These are phyloP conservation scores for Zaprionus lineosus DNA, from an alignment of 2,888 invertebrate genomes.

Conservation along the genomic window DNA sequence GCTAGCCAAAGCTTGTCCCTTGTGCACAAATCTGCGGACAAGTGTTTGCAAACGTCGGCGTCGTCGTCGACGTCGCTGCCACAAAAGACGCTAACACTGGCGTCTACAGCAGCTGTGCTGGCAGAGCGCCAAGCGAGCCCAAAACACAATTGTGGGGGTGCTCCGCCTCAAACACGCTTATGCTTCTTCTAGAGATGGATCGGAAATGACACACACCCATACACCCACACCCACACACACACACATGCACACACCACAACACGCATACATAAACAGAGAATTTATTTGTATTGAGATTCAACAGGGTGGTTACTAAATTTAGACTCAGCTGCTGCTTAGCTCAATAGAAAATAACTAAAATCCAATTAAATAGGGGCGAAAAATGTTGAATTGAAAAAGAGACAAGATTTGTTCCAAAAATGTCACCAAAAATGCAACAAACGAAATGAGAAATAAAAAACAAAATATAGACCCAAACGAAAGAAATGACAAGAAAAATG, in stretches of 20 bases:
- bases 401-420: conserved; percentile 64
- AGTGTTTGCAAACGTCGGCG: conserved; percentile 31
- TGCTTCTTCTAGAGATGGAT: conserved; percentile 42
- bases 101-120: conserved; percentile 17
- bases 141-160: conserved; percentile 43
- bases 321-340: conserved; percentile 53
- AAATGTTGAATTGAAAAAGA: conserved; percentile 19
- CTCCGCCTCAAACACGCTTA: conserved; percentile 6
- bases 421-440: conserved; percentile 64
- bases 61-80: conserved; percentile 1
- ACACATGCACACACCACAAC: background rate
- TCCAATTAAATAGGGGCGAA: conserved; percentile 36
- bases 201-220: conserved; percentile 57
- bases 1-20: conserved; percentile 30
- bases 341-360: conserved; percentile 33
- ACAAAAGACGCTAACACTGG: background rate
- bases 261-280: background rate
- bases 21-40: conserved; percentile 28
- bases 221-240: background rate
- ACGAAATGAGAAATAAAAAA: conserved; percentile 7
- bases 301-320: conserved; percentile 59
- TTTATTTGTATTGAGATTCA: too few species aligned
- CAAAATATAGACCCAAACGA: conserved; percentile 14
- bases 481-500: conserved; percentile 62
- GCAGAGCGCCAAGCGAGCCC: conserved; percentile 52